Base-by-base conservation (phyloP, 2,888 invertebrate species). In the Anoncus sp. region DNA sequence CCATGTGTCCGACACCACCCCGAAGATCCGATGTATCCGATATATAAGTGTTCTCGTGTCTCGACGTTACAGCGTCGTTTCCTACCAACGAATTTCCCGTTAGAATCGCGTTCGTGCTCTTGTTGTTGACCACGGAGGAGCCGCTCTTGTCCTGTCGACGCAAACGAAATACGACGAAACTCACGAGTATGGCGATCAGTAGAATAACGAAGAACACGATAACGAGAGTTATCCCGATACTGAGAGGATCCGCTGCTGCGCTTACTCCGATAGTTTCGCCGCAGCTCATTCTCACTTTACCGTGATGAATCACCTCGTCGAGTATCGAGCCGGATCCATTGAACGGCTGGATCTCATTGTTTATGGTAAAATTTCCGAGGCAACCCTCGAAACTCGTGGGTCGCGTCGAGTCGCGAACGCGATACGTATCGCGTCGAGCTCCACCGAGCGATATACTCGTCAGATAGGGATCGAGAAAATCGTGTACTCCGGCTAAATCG, bases 141-240 rank as follows among this genome's bases (percentile, higher is more conserved):
- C 95, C 95, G 14, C 94, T 94, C 88, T 98, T 97, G 89, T 97
- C 97, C 89, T 97, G 97, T 67, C 96, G 96, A 18, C 98, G 94
- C 79, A 98, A 93, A 51, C 98, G 95, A 90, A 98, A 98, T 47
- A 98, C 97, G n/a, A 98, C 94, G 87, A 98, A 98, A 59, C 97
- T 98, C 20, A 97, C 96, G 72, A 97, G 93, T 85, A 98, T 97
- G 14, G 97, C 97, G 12, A 98, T 95, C 63, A 98, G 93, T 14
- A 98, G 92, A 76, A 98, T 96, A 6, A 97, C 96, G 88, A 99
- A 98, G 92, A 99, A 98, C 24, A 97, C 97, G 80, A 98, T 97
- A 20, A 98, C 98, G 38, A 98, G 92, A 1, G 98, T 98, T 75
- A 98, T 96, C 67, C 98, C 98, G 79, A 98, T 97, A 86, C 97